Base-by-base conservation (phyloP, 2,113 vertebrate species). In the Nettapus auritus region DNA sequence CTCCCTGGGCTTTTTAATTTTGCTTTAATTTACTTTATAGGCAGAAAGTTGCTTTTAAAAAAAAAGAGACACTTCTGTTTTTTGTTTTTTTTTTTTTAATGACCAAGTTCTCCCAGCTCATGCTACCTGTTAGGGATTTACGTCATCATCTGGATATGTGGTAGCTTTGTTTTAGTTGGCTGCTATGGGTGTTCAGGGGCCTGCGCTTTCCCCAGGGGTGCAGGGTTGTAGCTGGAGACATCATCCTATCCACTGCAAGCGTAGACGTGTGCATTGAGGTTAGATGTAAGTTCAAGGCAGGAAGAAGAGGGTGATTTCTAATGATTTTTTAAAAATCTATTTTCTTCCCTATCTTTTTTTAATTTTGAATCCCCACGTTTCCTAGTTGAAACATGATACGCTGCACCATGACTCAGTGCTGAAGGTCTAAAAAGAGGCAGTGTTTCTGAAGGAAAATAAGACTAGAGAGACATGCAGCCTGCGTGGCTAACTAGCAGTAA, bases 321-420 rank as follows among this genome's bases (percentile, higher is more conserved):
- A 33, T 57, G 7, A 12, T 64, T 78, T 70, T 46, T 48, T 57
- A 18, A 18, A 68, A 69, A 33, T 1, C 5, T 55, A 2, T 14
- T 59, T 81, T 40, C 12, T 80, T 74, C 7, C 1, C 3, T 10
- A 40, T 9, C 8, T 59, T 42, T 59, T 67, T 71, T 19, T 13
- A 17, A 36, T 50, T 56, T 59, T 29, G 66, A 73, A 8, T 42
- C 26, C 20, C 17, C 2, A 0, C n/a, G 10, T 67, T 82, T 79
- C 36, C 59, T 74, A 55, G 22, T 9, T 60, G 60, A 38, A 90
- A n/a, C 0, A 0, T 1, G 3, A 18, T 48, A 28, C 0, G 1
- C 40, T 86, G 53, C 1, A 11, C 46, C 3, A 3, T 50, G 53
- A 68, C 38, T 93, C 53, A 40, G 38, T 56, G 36, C 10, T 33